Evolutionary conservation across 2,113 vertebrate genomes (phyloP).

Genomic region (Anguilla rostrata): DNA sequence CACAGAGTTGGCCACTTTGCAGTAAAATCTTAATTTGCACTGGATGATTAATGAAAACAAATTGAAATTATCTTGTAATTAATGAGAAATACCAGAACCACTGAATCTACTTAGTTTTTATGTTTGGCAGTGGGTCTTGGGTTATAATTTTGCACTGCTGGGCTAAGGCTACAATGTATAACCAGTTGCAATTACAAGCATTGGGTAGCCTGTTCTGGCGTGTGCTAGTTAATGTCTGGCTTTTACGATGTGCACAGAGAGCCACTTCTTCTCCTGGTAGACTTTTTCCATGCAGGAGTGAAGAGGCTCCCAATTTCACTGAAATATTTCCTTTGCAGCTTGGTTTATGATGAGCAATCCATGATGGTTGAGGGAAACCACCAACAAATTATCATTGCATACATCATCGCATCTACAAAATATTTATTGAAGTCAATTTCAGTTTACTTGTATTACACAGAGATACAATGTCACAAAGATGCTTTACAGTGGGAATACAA

Average conservation of each 20-base stretch:
- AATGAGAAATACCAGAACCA: neutral
- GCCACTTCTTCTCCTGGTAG: neutral
- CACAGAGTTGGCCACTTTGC: neutral
- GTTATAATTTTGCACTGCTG: neutral
- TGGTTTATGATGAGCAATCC: neutral
- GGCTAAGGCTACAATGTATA: neutral
- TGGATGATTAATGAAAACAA: neutral
- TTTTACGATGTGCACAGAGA: neutral
- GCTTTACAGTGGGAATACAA: too few relatives aligned
- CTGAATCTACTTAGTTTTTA: neutral
- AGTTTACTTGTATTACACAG: too few relatives aligned
- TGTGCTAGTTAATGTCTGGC: neutral
- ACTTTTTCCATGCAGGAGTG: neutral
- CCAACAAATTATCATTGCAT: too few relatives aligned
- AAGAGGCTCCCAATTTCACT: neutral
- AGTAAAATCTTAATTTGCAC: constrained; percentile 5
- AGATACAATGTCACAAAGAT: too few relatives aligned
- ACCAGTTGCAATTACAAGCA: neutral
- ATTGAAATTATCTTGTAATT: neutral
- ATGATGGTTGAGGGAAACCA: too few relatives aligned
- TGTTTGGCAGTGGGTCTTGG: neutral
- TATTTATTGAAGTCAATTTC: too few relatives aligned
- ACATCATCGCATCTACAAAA: too few relatives aligned
- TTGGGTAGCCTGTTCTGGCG: neutral
- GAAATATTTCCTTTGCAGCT: too few relatives aligned